Base-by-base conservation (phyloP, 2,797 vertebrate species). In the Neosalanx taihuensis region DNA sequence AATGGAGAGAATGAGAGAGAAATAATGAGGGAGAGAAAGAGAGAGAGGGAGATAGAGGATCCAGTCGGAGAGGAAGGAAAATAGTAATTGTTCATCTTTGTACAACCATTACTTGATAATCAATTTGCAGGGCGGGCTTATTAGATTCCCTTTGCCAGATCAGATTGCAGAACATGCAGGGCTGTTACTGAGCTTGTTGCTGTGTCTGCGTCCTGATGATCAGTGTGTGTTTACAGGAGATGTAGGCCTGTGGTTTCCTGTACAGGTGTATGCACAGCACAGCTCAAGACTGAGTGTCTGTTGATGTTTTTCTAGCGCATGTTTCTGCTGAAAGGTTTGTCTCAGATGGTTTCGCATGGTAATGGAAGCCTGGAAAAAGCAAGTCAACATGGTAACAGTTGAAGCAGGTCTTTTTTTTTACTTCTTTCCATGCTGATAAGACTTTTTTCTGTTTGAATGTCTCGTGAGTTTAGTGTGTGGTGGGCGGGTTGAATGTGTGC, bases 41-140 rank as follows among this genome's bases (percentile, higher is more conserved):
- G 63, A 80, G 70, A 71, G 78, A 65, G 64, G 76, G 60, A 74
- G 64, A 12, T 76, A 80, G 60, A 81, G 72, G 68, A 77, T 9
- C 10, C 0, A 57, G 18, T 65, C 70, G 67, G 74, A 72, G 60
- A 74, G 74, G 84, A 80, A 77, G 64, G 79, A 67, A 72, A 84
- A 85, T 79, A 59, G 73, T 71, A 86, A 86, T 87, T 87, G 77
- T 77, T 83, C 46, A 78, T 84, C 87, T 85, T 82, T 84, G 85
- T 81, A 80, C 75, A 72, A 78, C 71, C 81, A 82, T 88, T 83
- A 87, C 71, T 73, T 81, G 74, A 76, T 89, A 75, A 87, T 84
- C 77, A 77, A 66, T 84, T 82, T 80, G 73, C 26, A 72, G 67
- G 6, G 12, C 12, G n/a, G 66, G 67, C 51, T 61, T 49, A 41